Conservation (phyloP, 1,140 invertebrate species). For the Ooceraea biroi region DNA sequence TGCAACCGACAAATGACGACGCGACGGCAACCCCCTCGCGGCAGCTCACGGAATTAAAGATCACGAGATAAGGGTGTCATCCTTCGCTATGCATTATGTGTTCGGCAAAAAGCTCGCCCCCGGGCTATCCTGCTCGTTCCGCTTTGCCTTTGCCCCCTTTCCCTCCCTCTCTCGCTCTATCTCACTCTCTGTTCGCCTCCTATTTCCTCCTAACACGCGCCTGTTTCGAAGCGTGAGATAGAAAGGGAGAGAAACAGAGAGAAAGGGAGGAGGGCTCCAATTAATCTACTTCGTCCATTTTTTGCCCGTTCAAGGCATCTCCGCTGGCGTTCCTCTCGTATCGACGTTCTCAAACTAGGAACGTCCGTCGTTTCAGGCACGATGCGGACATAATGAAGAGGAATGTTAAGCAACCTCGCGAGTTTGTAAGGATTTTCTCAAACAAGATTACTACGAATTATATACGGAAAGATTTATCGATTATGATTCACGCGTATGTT, state of each 20-base stretch:
- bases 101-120: slow-evolving; percentile 76
- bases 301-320: slow-evolving; percentile 40
- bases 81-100: slow-evolving; percentile 81
- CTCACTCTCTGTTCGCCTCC: background rate
- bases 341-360: slow-evolving; percentile 41
- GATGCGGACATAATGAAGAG: slow-evolving; percentile 41
- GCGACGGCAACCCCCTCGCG: slow-evolving; percentile 78
- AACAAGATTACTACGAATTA: slow-evolving; percentile 43
- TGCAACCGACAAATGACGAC: slow-evolving; percentile 85
- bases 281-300: slow-evolving; percentile 73
- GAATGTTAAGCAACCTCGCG: background rate
- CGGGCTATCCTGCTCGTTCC: slow-evolving; percentile 53
- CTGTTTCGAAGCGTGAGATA: background rate
- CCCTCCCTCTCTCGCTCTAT: background rate
- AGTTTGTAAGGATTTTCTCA: slow-evolving; percentile 18
- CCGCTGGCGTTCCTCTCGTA: slow-evolving; percentile 54
- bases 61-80: slow-evolving; percentile 85
- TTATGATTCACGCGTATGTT: slow-evolving; percentile 85
- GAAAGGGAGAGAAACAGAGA: background rate
- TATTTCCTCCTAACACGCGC: slow-evolving; percentile 6
- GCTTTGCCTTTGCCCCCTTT: slow-evolving; percentile 1
- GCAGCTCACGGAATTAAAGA: slow-evolving; percentile 84
- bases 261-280: slow-evolving; percentile 67
- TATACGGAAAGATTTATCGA: slow-evolving; percentile 59
- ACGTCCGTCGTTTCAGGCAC: slow-evolving; percentile 22